phyloP scores from a whole-genome alignment of 2,113 vertebrate genomes.

The Cariama cristata region DNA sequence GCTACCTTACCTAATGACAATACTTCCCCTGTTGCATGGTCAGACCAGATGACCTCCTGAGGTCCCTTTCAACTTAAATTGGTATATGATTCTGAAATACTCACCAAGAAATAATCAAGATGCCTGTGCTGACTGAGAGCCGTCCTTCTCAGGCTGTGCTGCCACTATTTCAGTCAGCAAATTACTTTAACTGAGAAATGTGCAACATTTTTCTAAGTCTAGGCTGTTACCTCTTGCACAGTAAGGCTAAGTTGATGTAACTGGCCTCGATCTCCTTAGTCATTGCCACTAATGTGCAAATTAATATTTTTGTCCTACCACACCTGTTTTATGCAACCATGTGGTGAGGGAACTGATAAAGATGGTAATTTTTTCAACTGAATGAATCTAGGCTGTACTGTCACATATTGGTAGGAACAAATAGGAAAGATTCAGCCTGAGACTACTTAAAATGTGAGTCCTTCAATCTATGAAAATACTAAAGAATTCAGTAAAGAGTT shows the following conservation, averaged over 20 bases:
- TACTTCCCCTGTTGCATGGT: not conserved
- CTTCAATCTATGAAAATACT: not conserved
- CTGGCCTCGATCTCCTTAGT: not conserved
- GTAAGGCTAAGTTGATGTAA: not conserved
- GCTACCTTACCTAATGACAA: not conserved
- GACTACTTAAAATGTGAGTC: not conserved
- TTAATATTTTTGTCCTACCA: not conserved
- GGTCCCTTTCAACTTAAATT: not conserved
- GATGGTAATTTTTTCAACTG: not conserved
- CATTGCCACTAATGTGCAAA: not conserved
- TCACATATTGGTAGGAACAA: not conserved
- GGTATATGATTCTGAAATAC: not conserved
- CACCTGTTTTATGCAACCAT: fast-evolving
- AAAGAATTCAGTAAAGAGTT: not conserved
- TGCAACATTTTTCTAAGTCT: not conserved
- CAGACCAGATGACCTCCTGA: not conserved
- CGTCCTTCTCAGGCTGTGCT: not conserved
- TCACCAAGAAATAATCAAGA: not conserved
- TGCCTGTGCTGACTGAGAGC: not conserved
- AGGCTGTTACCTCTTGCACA: not conserved
- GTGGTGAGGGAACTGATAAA: not conserved
- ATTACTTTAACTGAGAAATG: not conserved
- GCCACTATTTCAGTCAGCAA: not conserved
- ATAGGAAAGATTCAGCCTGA: not conserved
- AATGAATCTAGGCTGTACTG: not conserved